A percentile compares a stretch with the other conserved stretches of the same genome.
phyloP scores from a whole-genome alignment of 2,888 invertebrate species.

The Cryptocephalus moraei region DNA sequence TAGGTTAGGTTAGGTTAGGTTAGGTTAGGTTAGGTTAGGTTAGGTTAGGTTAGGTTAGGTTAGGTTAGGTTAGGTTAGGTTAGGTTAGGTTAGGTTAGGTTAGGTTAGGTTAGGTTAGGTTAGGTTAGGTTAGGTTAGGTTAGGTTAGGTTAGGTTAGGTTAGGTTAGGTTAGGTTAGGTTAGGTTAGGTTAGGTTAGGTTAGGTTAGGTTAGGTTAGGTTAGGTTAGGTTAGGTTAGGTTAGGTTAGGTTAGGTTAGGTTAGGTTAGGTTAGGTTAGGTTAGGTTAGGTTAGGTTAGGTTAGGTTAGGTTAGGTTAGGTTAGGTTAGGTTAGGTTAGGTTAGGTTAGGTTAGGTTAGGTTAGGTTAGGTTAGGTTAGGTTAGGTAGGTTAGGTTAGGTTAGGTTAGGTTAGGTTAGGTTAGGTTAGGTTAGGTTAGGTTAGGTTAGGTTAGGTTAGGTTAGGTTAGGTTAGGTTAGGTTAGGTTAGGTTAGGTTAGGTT shows the following conservation, averaged over 20 bases:
- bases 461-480: conserved; percentile 15
- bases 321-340: conserved; percentile 6
- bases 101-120: conserved; percentile 14
- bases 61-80: conserved; percentile 13
- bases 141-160: conserved; percentile 10
- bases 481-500: conserved; percentile 15
- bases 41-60: conserved; percentile 10
- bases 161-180: conserved; percentile 7
- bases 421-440: conserved; percentile 14
- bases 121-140: conserved; percentile 11
- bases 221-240: conserved; percentile 11
- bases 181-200: conserved; percentile 6
- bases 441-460: conserved; percentile 14
- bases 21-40: too few species aligned
- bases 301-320: conserved; percentile 13
- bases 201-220: conserved; percentile 4
- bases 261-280: conserved; percentile 15
- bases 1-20: too few species aligned
- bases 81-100: conserved; percentile 13
- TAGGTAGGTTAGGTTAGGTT: conserved; percentile 11
- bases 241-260: conserved; percentile 3
- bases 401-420: conserved; percentile 15
- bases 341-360: conserved; percentile 6
- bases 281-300: conserved; percentile 15
- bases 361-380: conserved; percentile 12